Evolutionary conservation across 1,140 invertebrate species (phyloP).

Genomic region (Brachionus manjavacas): DNA sequence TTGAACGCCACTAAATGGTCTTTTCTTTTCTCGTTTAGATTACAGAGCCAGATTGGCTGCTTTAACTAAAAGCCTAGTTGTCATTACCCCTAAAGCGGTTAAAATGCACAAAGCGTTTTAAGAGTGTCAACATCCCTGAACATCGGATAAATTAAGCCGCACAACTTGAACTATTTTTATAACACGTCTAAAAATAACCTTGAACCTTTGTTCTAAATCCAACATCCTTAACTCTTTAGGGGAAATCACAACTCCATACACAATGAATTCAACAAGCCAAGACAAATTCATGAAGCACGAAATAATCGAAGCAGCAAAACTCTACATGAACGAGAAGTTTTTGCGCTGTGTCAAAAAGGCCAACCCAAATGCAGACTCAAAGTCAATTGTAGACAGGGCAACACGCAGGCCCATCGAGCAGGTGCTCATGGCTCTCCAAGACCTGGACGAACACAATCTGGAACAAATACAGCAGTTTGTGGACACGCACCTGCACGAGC

Average conservation of each 20-base stretch:
- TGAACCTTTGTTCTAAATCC: neutral
- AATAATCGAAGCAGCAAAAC: constrained; percentile 8
- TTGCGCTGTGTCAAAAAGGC: constrained; percentile 1
- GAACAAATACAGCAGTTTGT: constrained; percentile 5
- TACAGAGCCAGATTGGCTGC: neutral
- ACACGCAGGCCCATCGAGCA: constrained; percentile 9
- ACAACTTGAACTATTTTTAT: neutral
- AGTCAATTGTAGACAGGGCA: constrained; percentile 25
- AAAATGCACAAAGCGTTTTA: constrained; percentile 3
- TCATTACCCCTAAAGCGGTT: neutral
- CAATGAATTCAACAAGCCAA: neutral
- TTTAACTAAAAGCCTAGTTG: neutral
- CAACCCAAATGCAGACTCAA: constrained; percentile 34
- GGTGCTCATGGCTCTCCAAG: constrained; percentile 7
- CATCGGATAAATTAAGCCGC: neutral
- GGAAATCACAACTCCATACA: neutral
- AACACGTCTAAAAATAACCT: neutral
- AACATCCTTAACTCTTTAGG: neutral
- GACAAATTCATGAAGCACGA: neutral
- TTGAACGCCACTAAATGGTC: neutral
- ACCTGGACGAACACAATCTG: constrained; percentile 26
- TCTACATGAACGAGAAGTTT: constrained; percentile 35
- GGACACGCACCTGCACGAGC: constrained; percentile 26
- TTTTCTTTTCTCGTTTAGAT: neutral
- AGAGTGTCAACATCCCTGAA: neutral